Evolutionary conservation across 2,113 vertebrate species (phyloP).

Genomic region (Zeus faber): DNA sequence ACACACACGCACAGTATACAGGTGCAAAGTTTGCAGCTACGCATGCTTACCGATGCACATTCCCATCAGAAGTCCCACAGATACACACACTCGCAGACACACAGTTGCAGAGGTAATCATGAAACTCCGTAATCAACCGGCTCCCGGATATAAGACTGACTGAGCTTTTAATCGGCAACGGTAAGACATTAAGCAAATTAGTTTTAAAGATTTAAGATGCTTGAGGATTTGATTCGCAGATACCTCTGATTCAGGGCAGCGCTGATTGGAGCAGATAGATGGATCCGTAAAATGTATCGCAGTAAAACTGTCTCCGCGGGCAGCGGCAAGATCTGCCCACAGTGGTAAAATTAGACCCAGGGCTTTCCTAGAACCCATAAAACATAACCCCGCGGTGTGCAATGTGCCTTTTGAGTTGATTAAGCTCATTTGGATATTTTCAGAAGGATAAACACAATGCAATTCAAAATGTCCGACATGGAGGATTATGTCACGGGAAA

Average conservation of each 20-base stretch:
- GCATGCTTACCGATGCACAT: neutral
- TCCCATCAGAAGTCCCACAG: conserved; percentile 56
- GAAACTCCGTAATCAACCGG: conserved; percentile 86
- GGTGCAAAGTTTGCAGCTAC: no score
- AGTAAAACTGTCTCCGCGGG: conserved; percentile 26
- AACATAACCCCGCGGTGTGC: no score
- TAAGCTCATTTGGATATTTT: no score
- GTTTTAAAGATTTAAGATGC: conserved; percentile 81
- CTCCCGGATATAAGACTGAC: conserved; percentile 88
- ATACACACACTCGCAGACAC: conserved; percentile 59
- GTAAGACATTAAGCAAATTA: conserved; percentile 88
- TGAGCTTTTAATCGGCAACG: conserved; percentile 90
- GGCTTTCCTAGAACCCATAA: no score
- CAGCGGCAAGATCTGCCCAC: conserved; percentile 37
- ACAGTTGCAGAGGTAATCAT: conserved; percentile 86
- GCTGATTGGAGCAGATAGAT: conserved; percentile 63
- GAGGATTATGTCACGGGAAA: no score
- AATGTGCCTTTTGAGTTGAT: no score
- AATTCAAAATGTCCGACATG: no score
- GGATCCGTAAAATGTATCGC: conserved; percentile 42
- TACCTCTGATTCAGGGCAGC: conserved; percentile 63
- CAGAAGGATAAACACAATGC: no score
- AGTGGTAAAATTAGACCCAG: conserved; percentile 19
- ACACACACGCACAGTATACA: conserved; percentile 35
- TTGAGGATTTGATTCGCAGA: conserved; percentile 75